Evolutionary conservation across 2,797 vertebrate species (phyloP).

Genomic region (Thamnophis elegans): DNA sequence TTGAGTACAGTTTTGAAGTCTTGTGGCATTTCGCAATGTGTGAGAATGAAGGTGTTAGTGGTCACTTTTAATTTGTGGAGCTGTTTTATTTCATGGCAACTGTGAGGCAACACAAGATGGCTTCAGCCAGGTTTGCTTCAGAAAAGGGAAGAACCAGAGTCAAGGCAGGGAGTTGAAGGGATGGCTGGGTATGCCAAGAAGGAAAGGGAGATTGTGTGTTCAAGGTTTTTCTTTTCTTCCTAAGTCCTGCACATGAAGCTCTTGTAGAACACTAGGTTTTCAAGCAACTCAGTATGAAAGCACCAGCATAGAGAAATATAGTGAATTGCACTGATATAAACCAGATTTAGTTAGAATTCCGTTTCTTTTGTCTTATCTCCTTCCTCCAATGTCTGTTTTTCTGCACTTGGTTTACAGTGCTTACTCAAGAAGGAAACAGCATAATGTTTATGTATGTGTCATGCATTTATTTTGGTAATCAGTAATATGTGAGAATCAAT

Average conservation of each 20-base stretch:
- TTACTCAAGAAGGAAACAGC: background rate
- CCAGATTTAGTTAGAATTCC: background rate
- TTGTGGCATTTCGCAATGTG: background rate
- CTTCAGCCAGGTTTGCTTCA: too few relatives aligned
- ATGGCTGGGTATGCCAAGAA: background rate
- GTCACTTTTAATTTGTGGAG: background rate
- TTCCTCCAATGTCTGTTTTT: background rate
- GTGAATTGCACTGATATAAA: background rate
- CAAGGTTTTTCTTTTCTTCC: background rate
- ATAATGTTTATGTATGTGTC: background rate
- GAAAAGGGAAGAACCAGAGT: background rate
- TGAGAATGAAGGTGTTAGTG: background rate
- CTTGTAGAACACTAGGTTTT: background rate
- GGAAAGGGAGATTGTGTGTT: background rate
- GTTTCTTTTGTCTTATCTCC: background rate
- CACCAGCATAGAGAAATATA: background rate
- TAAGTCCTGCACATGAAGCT: background rate
- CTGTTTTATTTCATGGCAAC: background rate
- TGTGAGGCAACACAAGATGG: too few relatives aligned
- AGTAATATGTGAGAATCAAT: background rate
- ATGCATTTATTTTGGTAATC: background rate
- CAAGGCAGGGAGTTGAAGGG: background rate
- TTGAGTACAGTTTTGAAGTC: background rate
- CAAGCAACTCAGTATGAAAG: background rate
- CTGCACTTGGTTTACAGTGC: background rate